Conservation (phyloP, 2,113 vertebrate genomes). For the Prietella phreatophila region DNA sequence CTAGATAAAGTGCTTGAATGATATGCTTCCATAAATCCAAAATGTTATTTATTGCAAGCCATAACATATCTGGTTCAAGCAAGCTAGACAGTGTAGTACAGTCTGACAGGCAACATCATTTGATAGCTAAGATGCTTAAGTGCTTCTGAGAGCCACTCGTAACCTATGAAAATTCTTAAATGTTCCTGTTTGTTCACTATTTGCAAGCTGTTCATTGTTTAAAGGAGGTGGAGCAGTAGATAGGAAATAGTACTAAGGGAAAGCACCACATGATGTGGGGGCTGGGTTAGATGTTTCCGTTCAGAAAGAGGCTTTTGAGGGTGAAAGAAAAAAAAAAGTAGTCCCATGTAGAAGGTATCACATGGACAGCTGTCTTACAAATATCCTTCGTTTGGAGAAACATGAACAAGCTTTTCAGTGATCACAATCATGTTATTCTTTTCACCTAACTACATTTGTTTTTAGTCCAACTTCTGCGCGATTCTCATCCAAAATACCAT, state of each 20-base stretch:
- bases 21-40: neutral
- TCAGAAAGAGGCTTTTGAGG: neutral
- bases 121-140: neutral
- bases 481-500: neutral
- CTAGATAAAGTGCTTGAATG: neutral
- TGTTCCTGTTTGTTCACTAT: neutral
- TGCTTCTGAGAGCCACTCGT: too few relatives aligned
- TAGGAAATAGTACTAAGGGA: constrained; percentile 6
- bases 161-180: neutral
- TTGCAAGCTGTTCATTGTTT: neutral
- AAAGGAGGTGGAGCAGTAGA: neutral
- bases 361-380: neutral
- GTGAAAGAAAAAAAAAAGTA: neutral
- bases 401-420: neutral
- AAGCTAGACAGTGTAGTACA: neutral
- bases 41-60: neutral
- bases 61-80: neutral
- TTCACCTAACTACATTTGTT: neutral
- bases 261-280: neutral
- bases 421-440: neutral
- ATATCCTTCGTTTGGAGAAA: neutral
- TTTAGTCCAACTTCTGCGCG: neutral
- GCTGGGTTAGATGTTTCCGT: neutral
- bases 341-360: neutral
- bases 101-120: neutral